Base-by-base conservation (phyloP, 2,888 invertebrate species). In the Dasypogon diadema region DNA sequence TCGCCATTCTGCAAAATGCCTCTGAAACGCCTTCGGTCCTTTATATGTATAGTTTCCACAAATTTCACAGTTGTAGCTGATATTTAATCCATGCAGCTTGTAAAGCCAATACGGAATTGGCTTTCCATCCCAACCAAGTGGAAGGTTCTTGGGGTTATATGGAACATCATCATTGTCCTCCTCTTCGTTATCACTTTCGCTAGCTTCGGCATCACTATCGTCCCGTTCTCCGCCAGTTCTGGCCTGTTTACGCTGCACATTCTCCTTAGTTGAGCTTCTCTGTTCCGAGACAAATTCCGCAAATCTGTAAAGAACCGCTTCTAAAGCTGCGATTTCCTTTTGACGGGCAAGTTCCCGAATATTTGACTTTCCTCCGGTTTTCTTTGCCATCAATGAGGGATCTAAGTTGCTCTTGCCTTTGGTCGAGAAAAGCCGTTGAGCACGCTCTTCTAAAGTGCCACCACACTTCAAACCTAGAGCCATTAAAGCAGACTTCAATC, bases 141-240 rank as follows among this genome's bases (percentile, higher is more conserved):
- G 99, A 75, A 99, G 87, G 87, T 99, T 99, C 87, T 99, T 99
- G 0, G 99, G 99, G 88, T 99, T 99, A 86, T 99, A 99, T 0
- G 99, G 99, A 34, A 99, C 96, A 83, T 98, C 97, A 83, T 95
- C 94, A 63, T 95, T 95, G 79, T 97, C 96, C 80, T 96, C 96
- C 77, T 97, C 94, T 56, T 94, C 94, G 60, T 92, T 93, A 30
- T 90, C 90, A 0, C 87, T 89, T 81, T 90, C 96, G 80, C 94
- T 95, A 65, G 93, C 95, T 81, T 97, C 96, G 21, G 92, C 94
- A 83, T 96, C 96, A 63, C 95, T 96, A 83, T 97, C 96, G 78
- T 97, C 95, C 0, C 96, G 88, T 86, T 97, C 97, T 5, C 96
- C 97, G 48, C 95, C 96, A 0, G 96, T 96, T 75, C 98, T 91